Evolutionary conservation across 2,797 vertebrate genomes (phyloP), one percentile per base, ranked within the genome.

Genomic region (Ispidina lecontei): DNA sequence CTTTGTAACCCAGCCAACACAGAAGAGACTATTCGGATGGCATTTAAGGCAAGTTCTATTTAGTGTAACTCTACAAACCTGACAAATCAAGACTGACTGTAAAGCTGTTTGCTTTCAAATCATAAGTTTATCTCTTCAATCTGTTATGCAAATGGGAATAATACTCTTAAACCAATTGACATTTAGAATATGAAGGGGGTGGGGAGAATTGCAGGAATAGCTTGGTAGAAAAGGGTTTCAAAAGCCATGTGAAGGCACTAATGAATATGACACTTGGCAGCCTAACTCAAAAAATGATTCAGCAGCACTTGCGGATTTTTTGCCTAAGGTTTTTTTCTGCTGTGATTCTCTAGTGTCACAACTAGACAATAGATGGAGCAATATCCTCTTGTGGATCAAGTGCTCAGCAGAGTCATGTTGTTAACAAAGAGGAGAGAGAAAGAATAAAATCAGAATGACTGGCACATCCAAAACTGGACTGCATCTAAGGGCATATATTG

Each of bases 1-100:
- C 94, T 99, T 65, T 99, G 99, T 96, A 98, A 98, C 90, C 99
- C 99, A 43, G 98, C 99, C 29, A 99, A 99, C 97, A 99, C 99
- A 0, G 98, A 99, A 47, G 99, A 99, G 13, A 99, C 99, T 58
- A 98, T 99, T 84, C 98, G 81, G 77, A 98, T 99, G 98, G 99
- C 99, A 91, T 99, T 99, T 97, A 95, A 98, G 98, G 99, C 99
- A 97, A 77, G 68, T 95, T 94, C 94, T 64, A 46, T 88, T 93
- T 8, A 29, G 80, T 69, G 63, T 89, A 87, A 89, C 73, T 56
- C 89, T 74, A 37, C 59, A 84, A 87, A 90, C 46, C 58, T 94
- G 70, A 60, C 73, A 96, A 96, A 97, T 96, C 54, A 83, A 88
- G 73, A 79, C 86, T 94, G 97, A 97, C 96, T 94, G 52, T 92